These are phyloP conservation scores for Adelognathus sp. DNA, from an alignment of 2,888 invertebrate species.

Conservation along the genomic window DNA sequence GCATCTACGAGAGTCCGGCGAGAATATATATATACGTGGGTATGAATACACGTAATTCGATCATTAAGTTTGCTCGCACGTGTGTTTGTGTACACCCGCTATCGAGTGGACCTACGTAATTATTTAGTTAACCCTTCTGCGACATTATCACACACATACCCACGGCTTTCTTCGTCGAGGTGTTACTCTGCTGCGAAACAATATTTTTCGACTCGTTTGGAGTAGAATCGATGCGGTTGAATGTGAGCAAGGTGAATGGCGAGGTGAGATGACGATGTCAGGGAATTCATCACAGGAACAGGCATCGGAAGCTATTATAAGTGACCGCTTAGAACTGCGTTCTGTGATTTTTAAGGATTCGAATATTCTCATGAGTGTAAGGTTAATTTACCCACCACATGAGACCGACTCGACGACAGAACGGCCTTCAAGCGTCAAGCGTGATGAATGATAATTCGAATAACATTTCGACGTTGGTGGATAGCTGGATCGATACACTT, in stretches of 20 bases:
- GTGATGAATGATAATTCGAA: no score
- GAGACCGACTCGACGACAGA: no score
- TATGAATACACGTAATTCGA: constrained; percentile 38
- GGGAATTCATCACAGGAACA: no score
- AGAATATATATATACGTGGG: not conserved
- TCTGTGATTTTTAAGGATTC: not conserved
- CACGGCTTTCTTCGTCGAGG: not conserved
- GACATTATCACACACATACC: not conserved
- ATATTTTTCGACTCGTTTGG: not conserved
- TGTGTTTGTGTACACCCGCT: constrained; percentile 54
- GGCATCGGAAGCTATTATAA: no score
- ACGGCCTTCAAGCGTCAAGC: no score
- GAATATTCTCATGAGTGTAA: constrained; percentile 18
- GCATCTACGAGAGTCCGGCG: constrained; percentile 45
- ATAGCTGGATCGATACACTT: no score
- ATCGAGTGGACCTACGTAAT: constrained; percentile 15
- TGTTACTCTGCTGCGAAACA: not conserved
- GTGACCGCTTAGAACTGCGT: no score
- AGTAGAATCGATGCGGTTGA: not conserved
- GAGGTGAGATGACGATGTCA: not conserved
- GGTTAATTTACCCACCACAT: no score
- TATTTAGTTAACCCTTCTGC: not conserved
- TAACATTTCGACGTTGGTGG: no score
- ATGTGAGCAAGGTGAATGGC: not conserved
- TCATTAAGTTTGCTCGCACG: constrained; percentile 61